phyloP scores from a whole-genome alignment of 2,797 vertebrate genomes.

The Pipistrellus nathusii region DNA sequence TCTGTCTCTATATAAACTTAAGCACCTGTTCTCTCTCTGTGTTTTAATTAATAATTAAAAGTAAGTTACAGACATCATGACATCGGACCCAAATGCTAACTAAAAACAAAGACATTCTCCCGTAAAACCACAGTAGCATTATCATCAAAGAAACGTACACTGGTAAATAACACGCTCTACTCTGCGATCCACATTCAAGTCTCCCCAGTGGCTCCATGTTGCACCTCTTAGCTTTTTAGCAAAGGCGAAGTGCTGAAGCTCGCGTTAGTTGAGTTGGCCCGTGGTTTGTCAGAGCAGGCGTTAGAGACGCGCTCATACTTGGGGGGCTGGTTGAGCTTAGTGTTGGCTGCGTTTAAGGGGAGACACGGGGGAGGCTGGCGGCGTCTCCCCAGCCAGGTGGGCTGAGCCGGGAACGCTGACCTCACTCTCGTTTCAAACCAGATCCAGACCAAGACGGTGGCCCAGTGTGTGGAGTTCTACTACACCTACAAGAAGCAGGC shows the following conservation, averaged over 20 bases:
- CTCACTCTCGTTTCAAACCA: slow-evolving; percentile 81
- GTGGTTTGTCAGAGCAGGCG: background rate
- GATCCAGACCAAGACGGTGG: slow-evolving; percentile 97
- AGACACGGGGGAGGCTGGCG: background rate
- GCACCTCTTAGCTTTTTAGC: background rate
- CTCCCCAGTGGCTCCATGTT: background rate
- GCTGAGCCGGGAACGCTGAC: slow-evolving; percentile 30
- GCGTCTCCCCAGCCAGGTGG: background rate
- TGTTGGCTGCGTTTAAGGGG: background rate
- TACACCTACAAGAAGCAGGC: slow-evolving; percentile 98
- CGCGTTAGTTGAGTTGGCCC: background rate
- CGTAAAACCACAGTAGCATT: background rate
- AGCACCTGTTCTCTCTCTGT: background rate
- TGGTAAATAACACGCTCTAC: background rate
- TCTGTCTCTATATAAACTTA: background rate
- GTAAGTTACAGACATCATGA: slow-evolving; percentile 3
- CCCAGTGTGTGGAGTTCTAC: slow-evolving; percentile 99
- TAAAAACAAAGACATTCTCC: slow-evolving; percentile 1
- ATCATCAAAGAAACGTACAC: slow-evolving; percentile 5
- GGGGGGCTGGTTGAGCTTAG: background rate
- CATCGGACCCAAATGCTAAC: background rate
- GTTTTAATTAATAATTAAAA: slow-evolving; percentile 36
- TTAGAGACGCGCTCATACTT: background rate
- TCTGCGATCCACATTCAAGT: background rate
- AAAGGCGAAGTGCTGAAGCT: background rate